Conservation (phyloP, 2,113 vertebrate species). For the Leptobrachium ailaonicum region DNA sequence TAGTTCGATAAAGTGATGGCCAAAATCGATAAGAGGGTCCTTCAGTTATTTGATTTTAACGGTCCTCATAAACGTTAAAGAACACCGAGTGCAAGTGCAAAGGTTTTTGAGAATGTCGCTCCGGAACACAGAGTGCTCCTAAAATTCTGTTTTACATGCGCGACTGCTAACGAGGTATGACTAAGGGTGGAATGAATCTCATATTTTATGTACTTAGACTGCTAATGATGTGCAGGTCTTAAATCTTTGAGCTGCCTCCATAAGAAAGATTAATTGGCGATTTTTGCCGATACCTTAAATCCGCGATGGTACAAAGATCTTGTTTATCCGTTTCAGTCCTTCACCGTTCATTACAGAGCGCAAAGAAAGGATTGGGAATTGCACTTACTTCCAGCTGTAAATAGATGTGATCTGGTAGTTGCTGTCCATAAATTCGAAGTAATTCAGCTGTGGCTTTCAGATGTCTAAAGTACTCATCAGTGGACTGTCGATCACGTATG, state of each 20-base stretch:
- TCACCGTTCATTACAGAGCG: background rate
- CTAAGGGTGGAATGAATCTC: background rate
- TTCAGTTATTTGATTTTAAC: too few species aligned
- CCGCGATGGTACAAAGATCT: background rate
- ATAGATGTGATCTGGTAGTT: constrained; percentile 71
- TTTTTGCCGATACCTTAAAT: background rate
- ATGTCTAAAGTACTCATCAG: constrained; percentile 66
- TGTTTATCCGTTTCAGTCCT: background rate
- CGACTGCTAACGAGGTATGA: background rate
- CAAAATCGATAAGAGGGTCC: too few species aligned
- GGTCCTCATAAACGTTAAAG: too few species aligned
- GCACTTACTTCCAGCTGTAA: constrained; percentile 63
- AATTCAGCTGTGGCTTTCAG: constrained; percentile 69
- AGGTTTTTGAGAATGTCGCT: background rate
- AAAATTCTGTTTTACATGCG: constrained; percentile 1
- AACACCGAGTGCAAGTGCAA: background rate
- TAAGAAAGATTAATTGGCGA: background rate
- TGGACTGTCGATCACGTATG: constrained; percentile 65
- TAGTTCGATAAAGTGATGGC: too few species aligned
- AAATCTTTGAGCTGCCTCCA: background rate
- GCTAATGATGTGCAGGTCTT: too few species aligned
- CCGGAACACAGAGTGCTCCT: background rate
- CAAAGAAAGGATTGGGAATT: background rate
- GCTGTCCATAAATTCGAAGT: constrained; percentile 68
- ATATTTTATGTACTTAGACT: too few species aligned